phyloP scores from a whole-genome alignment of 53 echinoderm and acorn worm genomes.

The Pentamera pediparva region DNA sequence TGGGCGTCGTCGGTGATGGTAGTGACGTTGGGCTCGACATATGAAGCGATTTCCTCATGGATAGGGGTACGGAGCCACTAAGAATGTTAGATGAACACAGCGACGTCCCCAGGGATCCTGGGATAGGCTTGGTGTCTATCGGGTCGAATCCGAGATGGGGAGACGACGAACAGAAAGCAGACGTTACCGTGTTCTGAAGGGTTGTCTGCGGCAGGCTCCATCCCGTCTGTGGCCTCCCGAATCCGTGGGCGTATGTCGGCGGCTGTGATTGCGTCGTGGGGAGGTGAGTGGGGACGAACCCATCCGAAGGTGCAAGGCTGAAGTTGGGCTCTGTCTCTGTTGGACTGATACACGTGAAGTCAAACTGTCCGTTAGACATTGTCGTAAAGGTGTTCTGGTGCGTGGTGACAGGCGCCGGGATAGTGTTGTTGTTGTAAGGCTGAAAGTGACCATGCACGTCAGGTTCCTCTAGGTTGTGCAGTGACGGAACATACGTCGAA shows the following conservation, averaged over 20 bases:
- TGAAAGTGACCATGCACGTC: slow-evolving; percentile 45
- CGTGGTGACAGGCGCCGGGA: slow-evolving; percentile 40
- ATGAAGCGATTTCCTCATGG: slow-evolving; percentile 41
- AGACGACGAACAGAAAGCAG: slow-evolving; percentile 27
- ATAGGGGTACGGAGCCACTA: slow-evolving; percentile 31
- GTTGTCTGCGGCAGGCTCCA: slow-evolving; percentile 42
- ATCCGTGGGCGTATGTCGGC: slow-evolving; percentile 20
- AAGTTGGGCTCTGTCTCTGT: slow-evolving; percentile 37
- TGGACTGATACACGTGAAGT: slow-evolving; percentile 33
- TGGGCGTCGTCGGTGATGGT: slow-evolving; percentile 42
- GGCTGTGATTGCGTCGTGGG: slow-evolving; percentile 25
- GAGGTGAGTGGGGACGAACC: slow-evolving; percentile 28
- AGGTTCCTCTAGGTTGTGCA: slow-evolving; percentile 41
- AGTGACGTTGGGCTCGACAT: slow-evolving; percentile 5
- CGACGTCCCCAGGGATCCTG: slow-evolving; percentile 39
- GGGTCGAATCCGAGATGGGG: slow-evolving; percentile 29
- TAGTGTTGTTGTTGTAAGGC: slow-evolving; percentile 31
- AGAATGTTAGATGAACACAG: background rate
- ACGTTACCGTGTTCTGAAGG: slow-evolving; percentile 44
- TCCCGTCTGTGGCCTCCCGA: slow-evolving; percentile 25
- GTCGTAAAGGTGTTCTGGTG: slow-evolving; percentile 42
- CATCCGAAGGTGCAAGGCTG: slow-evolving; percentile 23
- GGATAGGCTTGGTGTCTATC: slow-evolving; percentile 39
- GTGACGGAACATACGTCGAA: slow-evolving; percentile 36
- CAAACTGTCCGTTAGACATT: slow-evolving; percentile 18